Evolutionary conservation across 2,113 vertebrate species (phyloP), one percentile per base, ranked within the genome.

Genomic region (Axis porcinus): DNA sequence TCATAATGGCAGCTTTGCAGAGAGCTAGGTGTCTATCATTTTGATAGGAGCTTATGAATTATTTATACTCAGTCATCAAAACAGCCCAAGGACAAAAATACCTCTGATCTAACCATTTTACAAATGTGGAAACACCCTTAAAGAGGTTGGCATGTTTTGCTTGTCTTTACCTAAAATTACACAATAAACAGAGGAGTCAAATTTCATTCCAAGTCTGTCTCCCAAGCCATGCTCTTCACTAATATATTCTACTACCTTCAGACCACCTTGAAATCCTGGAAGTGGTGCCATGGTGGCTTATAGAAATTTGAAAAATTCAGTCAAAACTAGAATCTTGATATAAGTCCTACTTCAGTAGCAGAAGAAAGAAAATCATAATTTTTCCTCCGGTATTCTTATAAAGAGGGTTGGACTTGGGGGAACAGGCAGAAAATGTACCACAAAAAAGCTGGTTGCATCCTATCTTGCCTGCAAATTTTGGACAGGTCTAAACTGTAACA

Each of bases 61-160:
- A 50, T 52, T 92, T 89, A 76, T 27, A 52, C 7, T 27, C 30
- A 36, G 55, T 70, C 70, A 50, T 30, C 54, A 28, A 52, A 67
- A 28, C 79, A 76, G 60, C 47, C 74, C 54, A 95, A 7, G 55
- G 28, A 90, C 81, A 84, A 81, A 55, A 92, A 50, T 40, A 36
- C 3, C 58, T 86, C 23, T 40, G 13, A 85, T 74, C 62, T 70
- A 30, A 30, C 87, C 64, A 94, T 85, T 87, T 94, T 55, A 62
- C 17, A 97, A 78, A 60, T 78, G 28, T 62, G 57, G 43, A 90
- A 94, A 89, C 23, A 74, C 64, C 19, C 33, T 50, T 40, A 12
- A 97, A 78, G 58, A 60, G 7, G 64, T 60, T 57, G 33, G 25
- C 67, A 94, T 70, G 40, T 78, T 92, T 83, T 91, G 47, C 36